phyloP scores from a whole-genome alignment of 2,888 invertebrate species.

The Epinotia demarniana region DNA sequence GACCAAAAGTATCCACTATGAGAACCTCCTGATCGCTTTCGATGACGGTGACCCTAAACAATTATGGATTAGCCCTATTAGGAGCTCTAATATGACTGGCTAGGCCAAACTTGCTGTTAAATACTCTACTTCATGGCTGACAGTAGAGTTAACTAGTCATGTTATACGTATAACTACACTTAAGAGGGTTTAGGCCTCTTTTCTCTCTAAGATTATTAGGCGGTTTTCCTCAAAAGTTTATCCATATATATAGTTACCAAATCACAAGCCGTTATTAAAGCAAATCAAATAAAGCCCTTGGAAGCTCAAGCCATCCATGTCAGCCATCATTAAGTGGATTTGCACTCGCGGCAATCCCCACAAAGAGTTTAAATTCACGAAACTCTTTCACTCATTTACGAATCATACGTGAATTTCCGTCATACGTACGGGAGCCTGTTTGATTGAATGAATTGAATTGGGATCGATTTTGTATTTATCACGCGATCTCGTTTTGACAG shows the following conservation, averaged over 20 bases:
- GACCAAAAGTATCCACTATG: too few relatives aligned
- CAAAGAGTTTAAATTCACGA: background rate
- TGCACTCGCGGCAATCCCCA: background rate
- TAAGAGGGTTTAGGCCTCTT: too few relatives aligned
- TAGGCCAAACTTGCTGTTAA: too few relatives aligned
- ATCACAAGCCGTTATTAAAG: background rate
- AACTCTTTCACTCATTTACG: background rate
- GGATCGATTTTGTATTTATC: background rate
- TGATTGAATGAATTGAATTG: background rate
- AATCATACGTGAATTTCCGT: slow-evolving; percentile 9
- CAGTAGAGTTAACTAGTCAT: too few relatives aligned
- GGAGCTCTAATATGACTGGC: too few relatives aligned
- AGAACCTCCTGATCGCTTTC: too few relatives aligned
- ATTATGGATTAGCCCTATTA: too few relatives aligned
- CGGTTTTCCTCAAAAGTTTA: background rate
- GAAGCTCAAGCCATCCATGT: background rate
- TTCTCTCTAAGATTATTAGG: too few relatives aligned
- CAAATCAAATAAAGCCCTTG: background rate
- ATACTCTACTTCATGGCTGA: too few relatives aligned
- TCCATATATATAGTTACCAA: background rate
- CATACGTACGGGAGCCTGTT: background rate
- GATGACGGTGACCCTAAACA: too few relatives aligned
- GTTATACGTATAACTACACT: too few relatives aligned
- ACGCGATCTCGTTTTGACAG: too few relatives aligned
- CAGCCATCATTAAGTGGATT: background rate